phyloP scores from a whole-genome alignment of 2,888 invertebrate genomes.

The Villa cingulata region DNA sequence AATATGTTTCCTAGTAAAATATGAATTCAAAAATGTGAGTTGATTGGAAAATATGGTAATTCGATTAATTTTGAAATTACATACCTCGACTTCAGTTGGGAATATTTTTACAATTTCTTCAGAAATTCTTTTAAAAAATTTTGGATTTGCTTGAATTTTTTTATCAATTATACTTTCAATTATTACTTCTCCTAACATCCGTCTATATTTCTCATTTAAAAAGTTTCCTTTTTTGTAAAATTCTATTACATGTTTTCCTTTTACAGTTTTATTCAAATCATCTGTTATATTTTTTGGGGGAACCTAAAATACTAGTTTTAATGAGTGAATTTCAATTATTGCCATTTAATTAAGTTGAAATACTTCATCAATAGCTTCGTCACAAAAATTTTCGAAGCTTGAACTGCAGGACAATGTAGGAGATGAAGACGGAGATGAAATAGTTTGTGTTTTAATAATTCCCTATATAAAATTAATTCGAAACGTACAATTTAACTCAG shows the following conservation, averaged over 20 bases:
- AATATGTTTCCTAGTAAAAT: background rate
- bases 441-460: background rate
- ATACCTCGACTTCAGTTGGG: slow-evolving; percentile 1
- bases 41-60: no score
- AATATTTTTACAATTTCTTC: background rate
- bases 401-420: background rate
- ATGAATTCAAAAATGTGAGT: background rate
- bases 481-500: background rate
- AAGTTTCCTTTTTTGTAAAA: background rate
- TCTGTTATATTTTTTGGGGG: background rate
- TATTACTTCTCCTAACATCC: background rate
- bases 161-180: background rate
- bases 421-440: background rate
- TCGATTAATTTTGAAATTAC: background rate
- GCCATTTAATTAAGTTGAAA: background rate
- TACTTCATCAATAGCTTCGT: background rate
- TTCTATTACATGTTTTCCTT: background rate
- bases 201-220: background rate
- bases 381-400: background rate
- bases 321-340: background rate
- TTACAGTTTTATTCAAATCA: background rate
- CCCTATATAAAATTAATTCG: background rate
- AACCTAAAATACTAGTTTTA: background rate
- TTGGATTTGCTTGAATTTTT: background rate
- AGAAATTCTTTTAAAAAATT: background rate